These are phyloP conservation scores for Synodontis membranacea DNA, from an alignment of 2,113 vertebrate species.

Conservation along the genomic window DNA sequence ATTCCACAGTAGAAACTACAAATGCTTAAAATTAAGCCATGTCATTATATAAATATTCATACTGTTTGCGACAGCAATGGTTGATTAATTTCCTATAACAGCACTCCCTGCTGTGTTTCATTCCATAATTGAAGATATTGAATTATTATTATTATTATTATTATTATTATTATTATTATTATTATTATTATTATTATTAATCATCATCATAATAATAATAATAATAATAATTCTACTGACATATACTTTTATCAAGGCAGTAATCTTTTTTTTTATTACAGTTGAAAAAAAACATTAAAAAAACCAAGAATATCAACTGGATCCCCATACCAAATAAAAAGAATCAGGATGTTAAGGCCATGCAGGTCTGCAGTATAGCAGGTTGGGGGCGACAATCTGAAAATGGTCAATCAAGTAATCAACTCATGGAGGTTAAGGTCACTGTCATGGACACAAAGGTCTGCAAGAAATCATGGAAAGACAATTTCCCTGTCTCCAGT, in stretches of 20 bases:
- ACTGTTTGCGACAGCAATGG: not conserved
- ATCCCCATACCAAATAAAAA: conserved; percentile 50
- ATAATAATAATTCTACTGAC: not conserved
- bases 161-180: too few relatives aligned
- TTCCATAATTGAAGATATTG: not conserved
- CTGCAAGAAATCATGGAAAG: conserved; percentile 24
- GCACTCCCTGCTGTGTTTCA: not conserved
- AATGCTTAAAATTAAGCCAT: not conserved
- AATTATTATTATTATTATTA: too few relatives aligned
- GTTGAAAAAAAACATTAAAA: conserved; percentile 19
- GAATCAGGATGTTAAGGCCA: conserved; percentile 45
- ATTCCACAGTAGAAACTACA: not conserved
- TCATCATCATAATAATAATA: too few relatives aligned
- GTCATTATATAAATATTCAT: not conserved
- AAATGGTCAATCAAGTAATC: not conserved
- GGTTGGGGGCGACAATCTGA: conserved; percentile 50
- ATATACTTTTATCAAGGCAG: not conserved
- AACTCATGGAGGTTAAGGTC: conserved; percentile 47
- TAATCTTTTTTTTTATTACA: conserved; percentile 7
- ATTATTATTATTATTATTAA: too few relatives aligned
- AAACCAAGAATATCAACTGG: conserved; percentile 19
- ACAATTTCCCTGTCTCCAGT: not conserved
- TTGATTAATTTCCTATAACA: not conserved
- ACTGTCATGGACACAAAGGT: conserved; percentile 9
- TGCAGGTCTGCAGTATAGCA: conserved; percentile 52